Conservation (phyloP, 2,113 vertebrate genomes). For the Barnardius zonarius region DNA sequence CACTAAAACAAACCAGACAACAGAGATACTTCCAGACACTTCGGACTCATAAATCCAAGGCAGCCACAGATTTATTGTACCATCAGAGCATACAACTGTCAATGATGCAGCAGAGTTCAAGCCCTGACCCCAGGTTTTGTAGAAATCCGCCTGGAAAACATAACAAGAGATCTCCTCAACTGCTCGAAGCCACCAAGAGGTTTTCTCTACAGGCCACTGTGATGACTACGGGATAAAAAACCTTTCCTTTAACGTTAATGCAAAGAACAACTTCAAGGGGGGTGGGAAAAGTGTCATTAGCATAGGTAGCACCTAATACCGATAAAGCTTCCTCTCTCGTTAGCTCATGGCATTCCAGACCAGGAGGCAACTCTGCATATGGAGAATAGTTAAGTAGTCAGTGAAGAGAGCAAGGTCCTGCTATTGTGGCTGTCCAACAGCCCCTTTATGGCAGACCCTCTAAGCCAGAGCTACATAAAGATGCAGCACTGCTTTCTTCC, state of each 20-base stretch:
- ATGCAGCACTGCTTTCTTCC: not conserved
- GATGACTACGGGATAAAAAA: not conserved
- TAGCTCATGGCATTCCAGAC: not conserved
- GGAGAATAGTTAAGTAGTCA: rapidly evolving
- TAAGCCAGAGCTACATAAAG: not conserved
- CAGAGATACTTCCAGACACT: not conserved
- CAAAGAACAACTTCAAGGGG: not conserved
- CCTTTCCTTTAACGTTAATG: not conserved
- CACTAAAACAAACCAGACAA: not conserved
- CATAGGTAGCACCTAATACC: not conserved
- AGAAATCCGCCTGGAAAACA: conserved; percentile 10
- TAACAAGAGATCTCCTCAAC: not conserved
- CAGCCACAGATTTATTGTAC: conserved; percentile 11
- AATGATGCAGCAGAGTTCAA: not conserved
- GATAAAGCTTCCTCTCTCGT: not conserved
- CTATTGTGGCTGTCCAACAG: not conserved
- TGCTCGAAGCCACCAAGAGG: not conserved
- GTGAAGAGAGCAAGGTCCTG: not conserved
- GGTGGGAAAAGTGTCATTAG: not conserved
- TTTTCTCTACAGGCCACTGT: not conserved
- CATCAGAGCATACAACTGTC: not conserved
- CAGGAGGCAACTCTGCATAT: not conserved
- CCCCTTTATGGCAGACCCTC: rapidly evolving
- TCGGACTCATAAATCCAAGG: not conserved
- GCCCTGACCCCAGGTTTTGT: not conserved